Evolutionary conservation across 2,888 invertebrate genomes (phyloP), one percentile per base, ranked within the genome.

Genomic region (Dasypolia templi): DNA sequence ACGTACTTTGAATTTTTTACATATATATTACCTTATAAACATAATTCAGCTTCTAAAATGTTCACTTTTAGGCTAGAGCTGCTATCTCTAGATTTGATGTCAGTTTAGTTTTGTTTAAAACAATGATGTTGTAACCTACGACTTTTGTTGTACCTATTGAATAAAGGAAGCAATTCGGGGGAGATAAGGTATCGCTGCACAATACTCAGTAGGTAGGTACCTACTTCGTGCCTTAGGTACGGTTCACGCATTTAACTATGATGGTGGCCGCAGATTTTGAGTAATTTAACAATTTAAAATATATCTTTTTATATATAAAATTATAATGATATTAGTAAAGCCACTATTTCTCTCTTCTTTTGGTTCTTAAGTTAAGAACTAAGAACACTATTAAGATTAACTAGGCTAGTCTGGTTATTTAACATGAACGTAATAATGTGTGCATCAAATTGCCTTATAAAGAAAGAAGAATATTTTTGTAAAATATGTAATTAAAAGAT

Each of bases 1-100:
- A 56, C 7, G n/a, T n/a, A n/a, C n/a, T n/a, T 65, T 51, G 59
- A 14, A 35, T 58, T 65, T 35, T 66, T 51, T 51, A 44, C 32
- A 32, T 65, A 5, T 51, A 49, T 26, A 39, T 49, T 22, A 63
- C 32, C 9, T 46, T 62, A 6, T 12, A 22, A 32, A n/a, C 49
- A 6, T 51, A 22, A 42, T 58, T 65, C 2, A 14, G 26, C 39
- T 55, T 44, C 11, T 7, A 26, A 17, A 5, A 19, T 46, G 26
- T 11, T 26, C 46, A 26, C 3, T 68, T 58, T 17, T 19, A 32
- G 44, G 49, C 32, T 44, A 39, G 7, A 14, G 19, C 46, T 63
- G 4, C 3, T 19, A 26, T 58, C 14, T 51, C 11, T 22, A 51
- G 17, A 26, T 51, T 6, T 7, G 7, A 39, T 44, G 32, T 19